phyloP scores from a whole-genome alignment of 2,888 invertebrate genomes.

The Macropis europaea region DNA sequence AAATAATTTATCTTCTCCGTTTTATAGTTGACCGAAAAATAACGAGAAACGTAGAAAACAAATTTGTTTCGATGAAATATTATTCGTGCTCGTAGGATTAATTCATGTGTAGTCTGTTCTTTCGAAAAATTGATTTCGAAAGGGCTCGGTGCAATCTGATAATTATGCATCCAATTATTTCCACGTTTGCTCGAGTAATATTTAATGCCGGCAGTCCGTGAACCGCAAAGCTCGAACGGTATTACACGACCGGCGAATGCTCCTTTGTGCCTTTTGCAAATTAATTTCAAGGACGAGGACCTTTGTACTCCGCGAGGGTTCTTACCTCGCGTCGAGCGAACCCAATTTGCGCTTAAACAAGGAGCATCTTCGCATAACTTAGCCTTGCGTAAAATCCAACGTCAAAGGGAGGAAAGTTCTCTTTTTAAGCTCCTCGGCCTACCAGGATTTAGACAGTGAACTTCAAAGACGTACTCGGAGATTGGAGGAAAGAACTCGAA shows the following conservation, averaged over 20 bases:
- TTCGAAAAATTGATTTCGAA: background rate
- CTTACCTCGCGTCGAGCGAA: conserved; percentile 62
- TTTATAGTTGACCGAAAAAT: no score
- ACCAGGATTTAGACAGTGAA: conserved; percentile 37
- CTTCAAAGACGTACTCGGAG: conserved; percentile 40
- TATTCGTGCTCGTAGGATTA: no score
- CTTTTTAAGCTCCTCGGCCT: conserved; percentile 58
- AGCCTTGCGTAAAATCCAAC: conserved; percentile 75
- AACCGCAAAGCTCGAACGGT: conserved; percentile 47
- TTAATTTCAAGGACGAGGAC: conserved; percentile 62
- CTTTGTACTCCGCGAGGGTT: conserved; percentile 62
- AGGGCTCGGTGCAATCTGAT: background rate
- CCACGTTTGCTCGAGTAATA: conserved; percentile 45
- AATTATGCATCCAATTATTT: conserved; percentile 49
- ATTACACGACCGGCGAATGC: conserved; percentile 18
- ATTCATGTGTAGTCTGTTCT: background rate
- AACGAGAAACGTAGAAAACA: no score
- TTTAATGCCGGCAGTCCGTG: conserved; percentile 34
- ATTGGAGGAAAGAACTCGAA: conserved; percentile 9
- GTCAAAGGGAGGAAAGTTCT: conserved; percentile 72
- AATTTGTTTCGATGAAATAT: no score
- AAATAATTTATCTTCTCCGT: no score
- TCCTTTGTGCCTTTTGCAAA: conserved; percentile 60
- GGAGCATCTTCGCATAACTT: conserved; percentile 74
- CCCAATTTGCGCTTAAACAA: conserved; percentile 75